phyloP scores from a whole-genome alignment of 2,888 invertebrate genomes.

The Ennomos quercinarius region DNA sequence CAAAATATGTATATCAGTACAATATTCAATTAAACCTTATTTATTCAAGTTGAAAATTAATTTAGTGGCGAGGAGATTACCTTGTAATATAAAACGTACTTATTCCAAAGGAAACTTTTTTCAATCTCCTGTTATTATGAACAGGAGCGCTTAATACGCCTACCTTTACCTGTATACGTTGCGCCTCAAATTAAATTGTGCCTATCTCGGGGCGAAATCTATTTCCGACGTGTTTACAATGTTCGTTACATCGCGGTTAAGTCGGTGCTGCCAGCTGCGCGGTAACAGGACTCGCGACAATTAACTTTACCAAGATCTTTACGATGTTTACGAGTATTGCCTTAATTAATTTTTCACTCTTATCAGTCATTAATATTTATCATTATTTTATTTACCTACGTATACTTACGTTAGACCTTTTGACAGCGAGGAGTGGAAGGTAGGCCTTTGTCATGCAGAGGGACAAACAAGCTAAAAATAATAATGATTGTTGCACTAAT shows the following conservation, averaged over 20 bases:
- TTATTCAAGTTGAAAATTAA: constrained; percentile 31
- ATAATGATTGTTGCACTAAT: too few relatives aligned
- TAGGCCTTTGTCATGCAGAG: too few relatives aligned
- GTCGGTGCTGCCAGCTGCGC: constrained; percentile 20
- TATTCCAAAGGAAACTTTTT: constrained; percentile 36
- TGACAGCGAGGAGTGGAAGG: too few relatives aligned
- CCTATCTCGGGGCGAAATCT: constrained; percentile 51
- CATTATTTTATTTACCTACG: too few relatives aligned
- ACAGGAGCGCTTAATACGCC: constrained; percentile 34
- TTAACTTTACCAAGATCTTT: not conserved
- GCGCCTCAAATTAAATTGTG: constrained; percentile 43
- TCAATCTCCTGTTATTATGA: constrained; percentile 39
- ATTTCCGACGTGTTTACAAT: constrained; percentile 60
- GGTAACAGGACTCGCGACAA: not conserved
- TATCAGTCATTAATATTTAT: too few relatives aligned
- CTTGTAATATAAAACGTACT: constrained; percentile 27
- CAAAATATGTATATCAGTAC: constrained; percentile 16
- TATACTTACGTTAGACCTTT: too few relatives aligned
- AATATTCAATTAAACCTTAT: constrained; percentile 27
- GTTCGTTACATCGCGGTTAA: constrained; percentile 53
- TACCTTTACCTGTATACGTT: constrained; percentile 36
- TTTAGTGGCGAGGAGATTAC: constrained; percentile 30
- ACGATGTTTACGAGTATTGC: too few relatives aligned
- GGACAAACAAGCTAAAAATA: too few relatives aligned
- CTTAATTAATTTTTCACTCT: too few relatives aligned